These are phyloP conservation scores for Aptenodytes patagonicus DNA, from an alignment of 2,113 vertebrate genomes.

Conservation along the genomic window DNA sequence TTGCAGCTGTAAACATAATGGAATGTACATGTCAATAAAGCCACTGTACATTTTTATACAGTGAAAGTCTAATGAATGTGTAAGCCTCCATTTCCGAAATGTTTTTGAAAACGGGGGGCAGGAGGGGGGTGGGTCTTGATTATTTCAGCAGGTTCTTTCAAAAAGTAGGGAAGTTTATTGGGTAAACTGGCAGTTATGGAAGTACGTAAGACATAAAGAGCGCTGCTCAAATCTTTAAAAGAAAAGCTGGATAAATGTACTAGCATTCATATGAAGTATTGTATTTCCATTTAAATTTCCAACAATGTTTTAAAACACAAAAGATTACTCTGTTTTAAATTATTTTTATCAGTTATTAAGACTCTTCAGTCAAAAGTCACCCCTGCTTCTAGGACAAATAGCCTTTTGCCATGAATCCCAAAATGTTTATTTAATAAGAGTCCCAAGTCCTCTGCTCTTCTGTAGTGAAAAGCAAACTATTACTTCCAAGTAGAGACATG, in stretches of 20 bases:
- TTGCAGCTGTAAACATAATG: conserved; percentile 98
- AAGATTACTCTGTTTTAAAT: background rate
- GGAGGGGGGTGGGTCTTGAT: background rate
- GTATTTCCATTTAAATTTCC: background rate
- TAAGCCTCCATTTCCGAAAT: background rate
- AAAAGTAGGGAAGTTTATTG: background rate
- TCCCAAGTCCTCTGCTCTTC: background rate
- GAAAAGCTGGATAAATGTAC: background rate
- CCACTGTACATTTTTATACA: conserved; percentile 99
- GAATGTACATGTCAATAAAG: conserved; percentile 99
- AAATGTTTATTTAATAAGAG: background rate
- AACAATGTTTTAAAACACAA: background rate
- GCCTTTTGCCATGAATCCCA: background rate
- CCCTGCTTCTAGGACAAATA: background rate
- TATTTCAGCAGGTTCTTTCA: background rate
- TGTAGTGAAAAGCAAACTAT: background rate
- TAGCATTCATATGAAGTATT: background rate
- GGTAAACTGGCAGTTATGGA: background rate
- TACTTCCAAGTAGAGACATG: background rate
- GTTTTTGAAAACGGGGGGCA: background rate
- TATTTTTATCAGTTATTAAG: background rate
- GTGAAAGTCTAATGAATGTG: conserved; percentile 81
- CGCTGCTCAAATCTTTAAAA: background rate
- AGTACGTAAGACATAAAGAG: background rate
- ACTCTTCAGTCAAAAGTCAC: background rate